Base-by-base conservation (phyloP, 2,113 vertebrate species). In the Chaenogobius annularis region DNA sequence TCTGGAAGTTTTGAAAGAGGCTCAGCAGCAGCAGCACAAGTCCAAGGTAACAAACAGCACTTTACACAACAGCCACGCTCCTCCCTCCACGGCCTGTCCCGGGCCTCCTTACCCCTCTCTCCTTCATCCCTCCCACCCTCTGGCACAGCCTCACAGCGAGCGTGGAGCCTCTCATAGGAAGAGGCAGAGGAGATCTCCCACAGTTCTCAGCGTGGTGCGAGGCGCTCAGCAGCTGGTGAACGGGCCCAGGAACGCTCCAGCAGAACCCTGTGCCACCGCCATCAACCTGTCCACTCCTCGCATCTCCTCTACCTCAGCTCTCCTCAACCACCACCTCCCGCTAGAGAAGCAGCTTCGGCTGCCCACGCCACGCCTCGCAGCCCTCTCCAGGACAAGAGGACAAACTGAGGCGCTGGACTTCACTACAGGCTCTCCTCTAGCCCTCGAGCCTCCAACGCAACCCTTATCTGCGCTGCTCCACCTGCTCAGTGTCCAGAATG, bases 21-120 rank as follows among this genome's bases (percentile, higher is more conserved):
- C 80, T 68, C 90, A 88, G 17, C 88, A 46, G 44, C 44, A 54
- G 50, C 50, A 90, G 74, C 84, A 81, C 77, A 73, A 82, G 43
- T 88, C 91, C 75, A 92, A 93, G 91, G 92, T 93, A 94, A 92
- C 84, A 87, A 93, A 92, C 85, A 93, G 96, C 95, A 96, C 96
- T 97, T 97, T 96, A 96, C 93, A 93, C 80, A 93, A 90, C 88
- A 92, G 82, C 85, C 83, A 89, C 65, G 78, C 88, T 69, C 74
- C 89, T 65, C 79, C 87, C 66, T 77, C 82, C 73, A 87, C 80
- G 20, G 68, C 88, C 77, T 83, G 83, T 70, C 73, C 75, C 52
- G 85, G 89, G 83, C 79, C 81, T 82, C 78, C 88, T 70, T 78
- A 84, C 68, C 80, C 92, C 37, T 83, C 88, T 66, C 84, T 90